These are phyloP conservation scores for Lytechinus pictus DNA, from an alignment of 35 echinoderm and acorn worm genomes.

Conservation along the genomic window DNA sequence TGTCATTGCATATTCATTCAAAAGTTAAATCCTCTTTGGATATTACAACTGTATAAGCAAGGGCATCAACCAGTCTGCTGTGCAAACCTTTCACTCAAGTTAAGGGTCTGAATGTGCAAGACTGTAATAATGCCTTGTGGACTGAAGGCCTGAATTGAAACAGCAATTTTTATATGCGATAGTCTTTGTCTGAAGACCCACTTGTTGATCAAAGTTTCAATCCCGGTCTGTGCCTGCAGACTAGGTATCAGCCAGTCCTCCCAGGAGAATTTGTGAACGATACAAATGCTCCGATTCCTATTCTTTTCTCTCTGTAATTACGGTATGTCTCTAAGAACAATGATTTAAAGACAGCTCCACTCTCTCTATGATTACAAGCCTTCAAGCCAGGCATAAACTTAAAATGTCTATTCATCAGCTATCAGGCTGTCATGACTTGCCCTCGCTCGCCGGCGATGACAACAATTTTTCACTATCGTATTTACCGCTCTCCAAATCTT, in stretches of 20 bases:
- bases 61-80: neutral
- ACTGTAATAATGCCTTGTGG: no score
- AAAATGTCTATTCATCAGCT: neutral
- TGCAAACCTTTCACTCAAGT: no score
- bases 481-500: constrained; percentile 78
- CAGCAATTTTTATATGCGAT: no score
- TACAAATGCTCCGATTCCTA: neutral
- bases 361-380: neutral
- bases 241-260: no score
- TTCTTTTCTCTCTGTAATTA: neutral
- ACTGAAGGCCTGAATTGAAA: no score
- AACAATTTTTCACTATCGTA: constrained; percentile 20
- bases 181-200: no score
- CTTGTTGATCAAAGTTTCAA: no score
- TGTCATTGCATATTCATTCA: neutral
- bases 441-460: neutral
- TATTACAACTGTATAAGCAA: neutral
- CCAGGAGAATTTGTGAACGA: neutral
- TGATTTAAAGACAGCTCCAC: neutral
- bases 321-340: neutral
- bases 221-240: no score
- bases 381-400: neutral
- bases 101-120: no score
- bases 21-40: neutral
- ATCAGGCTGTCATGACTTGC: neutral